Conservation (phyloP, 2,797 vertebrate species). For the Orestias chungarensis region DNA sequence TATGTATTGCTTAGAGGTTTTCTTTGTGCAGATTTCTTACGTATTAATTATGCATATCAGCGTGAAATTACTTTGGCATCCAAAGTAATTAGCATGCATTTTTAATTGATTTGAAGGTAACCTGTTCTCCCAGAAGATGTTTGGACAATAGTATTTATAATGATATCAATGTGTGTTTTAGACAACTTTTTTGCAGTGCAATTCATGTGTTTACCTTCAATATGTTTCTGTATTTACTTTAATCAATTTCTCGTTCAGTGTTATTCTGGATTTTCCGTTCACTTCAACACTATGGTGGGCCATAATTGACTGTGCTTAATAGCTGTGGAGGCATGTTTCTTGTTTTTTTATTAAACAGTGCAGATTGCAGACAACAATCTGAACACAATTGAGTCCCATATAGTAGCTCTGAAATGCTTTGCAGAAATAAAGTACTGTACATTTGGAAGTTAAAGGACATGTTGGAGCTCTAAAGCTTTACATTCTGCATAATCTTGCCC, state of each 20-base stretch:
- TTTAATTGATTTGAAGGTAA: neutral
- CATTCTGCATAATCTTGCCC: neutral
- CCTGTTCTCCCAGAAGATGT: neutral
- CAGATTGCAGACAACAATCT: neutral
- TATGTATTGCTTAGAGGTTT: constrained; percentile 17
- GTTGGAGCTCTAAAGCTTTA: too few species aligned
- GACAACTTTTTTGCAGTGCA: neutral
- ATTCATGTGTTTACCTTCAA: neutral
- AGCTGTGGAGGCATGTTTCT: neutral
- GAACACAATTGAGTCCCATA: neutral
- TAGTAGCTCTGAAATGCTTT: too few species aligned
- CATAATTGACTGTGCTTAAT: neutral
- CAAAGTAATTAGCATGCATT: neutral
- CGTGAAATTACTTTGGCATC: constrained; percentile 30
- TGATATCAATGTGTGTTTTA: neutral
- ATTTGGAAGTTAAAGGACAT: neutral
- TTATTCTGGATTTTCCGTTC: too few species aligned
- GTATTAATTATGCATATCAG: constrained; percentile 34
- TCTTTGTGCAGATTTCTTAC: constrained; percentile 26
- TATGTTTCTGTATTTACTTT: neutral
- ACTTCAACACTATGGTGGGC: neutral
- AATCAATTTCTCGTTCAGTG: too few species aligned
- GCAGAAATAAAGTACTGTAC: neutral
- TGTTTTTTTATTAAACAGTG: neutral
- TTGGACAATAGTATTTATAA: neutral